Conservation (phyloP, 2,113 vertebrate species). For the Vimba vimba region DNA sequence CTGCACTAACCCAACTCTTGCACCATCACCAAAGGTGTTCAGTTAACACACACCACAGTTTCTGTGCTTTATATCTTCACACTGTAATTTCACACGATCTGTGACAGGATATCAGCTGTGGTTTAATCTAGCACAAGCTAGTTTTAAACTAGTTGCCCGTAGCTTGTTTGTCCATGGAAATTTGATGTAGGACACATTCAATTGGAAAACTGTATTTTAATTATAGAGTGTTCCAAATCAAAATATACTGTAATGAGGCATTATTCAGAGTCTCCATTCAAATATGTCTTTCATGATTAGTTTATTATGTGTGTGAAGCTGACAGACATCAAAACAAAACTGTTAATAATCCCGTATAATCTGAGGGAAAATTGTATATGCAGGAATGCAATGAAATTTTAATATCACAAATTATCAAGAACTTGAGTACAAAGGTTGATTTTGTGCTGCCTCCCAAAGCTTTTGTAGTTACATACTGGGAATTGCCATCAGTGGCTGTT, state of each 20-base stretch:
- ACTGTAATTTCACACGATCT: not conserved
- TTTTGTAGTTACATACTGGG: no score
- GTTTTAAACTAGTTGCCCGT: not conserved
- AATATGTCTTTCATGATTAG: slow-evolving; percentile 34
- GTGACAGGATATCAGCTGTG: slow-evolving; percentile 12
- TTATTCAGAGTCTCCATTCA: slow-evolving; percentile 9
- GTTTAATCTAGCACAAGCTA: not conserved
- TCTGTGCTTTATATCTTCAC: not conserved
- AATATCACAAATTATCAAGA: not conserved
- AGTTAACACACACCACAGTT: not conserved
- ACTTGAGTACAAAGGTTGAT: not conserved
- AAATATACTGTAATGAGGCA: not conserved
- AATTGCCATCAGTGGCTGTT: no score
- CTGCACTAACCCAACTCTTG: not conserved
- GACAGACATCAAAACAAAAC: slow-evolving; percentile 4
- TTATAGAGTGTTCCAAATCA: not conserved
- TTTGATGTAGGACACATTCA: not conserved
- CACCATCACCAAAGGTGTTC: not conserved
- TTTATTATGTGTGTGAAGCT: slow-evolving; percentile 53
- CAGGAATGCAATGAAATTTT: not conserved
- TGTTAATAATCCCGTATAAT: not conserved
- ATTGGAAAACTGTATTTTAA: not conserved
- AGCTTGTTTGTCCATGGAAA: not conserved
- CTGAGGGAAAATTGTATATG: not conserved
- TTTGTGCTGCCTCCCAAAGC: not conserved